Percentiles rank a stretch among this genome's conserved stretches.
Conservation (phyloP, 2,888 invertebrate species). For the Trichogramma evanescens region DNA sequence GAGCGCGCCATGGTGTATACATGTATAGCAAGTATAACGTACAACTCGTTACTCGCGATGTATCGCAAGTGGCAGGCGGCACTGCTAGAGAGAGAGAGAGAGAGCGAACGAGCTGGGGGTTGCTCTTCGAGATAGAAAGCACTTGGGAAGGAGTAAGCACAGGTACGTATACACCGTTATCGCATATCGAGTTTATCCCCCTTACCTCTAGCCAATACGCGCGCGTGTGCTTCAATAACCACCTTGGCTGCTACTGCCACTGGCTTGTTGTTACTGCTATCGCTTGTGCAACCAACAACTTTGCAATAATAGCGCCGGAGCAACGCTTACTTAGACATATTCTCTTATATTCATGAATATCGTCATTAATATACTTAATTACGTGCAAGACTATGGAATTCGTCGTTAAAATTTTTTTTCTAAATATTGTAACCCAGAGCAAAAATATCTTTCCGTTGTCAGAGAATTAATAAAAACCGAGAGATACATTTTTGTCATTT, state of each 20-base stretch:
- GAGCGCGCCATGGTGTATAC: too few relatives aligned
- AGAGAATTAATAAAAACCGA: not conserved
- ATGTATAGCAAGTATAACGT: too few relatives aligned
- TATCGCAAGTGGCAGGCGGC: too few relatives aligned
- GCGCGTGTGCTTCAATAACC: too few relatives aligned
- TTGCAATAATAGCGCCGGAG: not conserved
- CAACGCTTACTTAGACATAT: not conserved
- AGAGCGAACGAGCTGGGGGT: not conserved
- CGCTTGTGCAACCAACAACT: not conserved
- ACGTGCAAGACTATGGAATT: too few relatives aligned
- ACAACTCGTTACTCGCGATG: too few relatives aligned
- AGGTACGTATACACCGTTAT: not conserved
- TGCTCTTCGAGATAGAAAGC: not conserved
- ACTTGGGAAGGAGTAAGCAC: too few relatives aligned
- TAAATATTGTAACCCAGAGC: too few relatives aligned
- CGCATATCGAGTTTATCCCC: slow-evolving; percentile 8
- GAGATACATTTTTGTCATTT: slow-evolving; percentile 10
- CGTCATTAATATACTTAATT: too few relatives aligned
- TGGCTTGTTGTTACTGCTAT: not conserved
- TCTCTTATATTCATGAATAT: not conserved
- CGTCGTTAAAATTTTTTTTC: too few relatives aligned
- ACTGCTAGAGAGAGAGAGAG: not conserved
- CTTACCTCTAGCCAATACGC: not conserved
- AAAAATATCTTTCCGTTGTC: not conserved
- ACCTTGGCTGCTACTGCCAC: not conserved